A percentile compares a stretch with the other conserved stretches of the same genome.
Evolutionary conservation across 1,140 invertebrate species (phyloP).

Genomic region (Drosophila asahinai): DNA sequence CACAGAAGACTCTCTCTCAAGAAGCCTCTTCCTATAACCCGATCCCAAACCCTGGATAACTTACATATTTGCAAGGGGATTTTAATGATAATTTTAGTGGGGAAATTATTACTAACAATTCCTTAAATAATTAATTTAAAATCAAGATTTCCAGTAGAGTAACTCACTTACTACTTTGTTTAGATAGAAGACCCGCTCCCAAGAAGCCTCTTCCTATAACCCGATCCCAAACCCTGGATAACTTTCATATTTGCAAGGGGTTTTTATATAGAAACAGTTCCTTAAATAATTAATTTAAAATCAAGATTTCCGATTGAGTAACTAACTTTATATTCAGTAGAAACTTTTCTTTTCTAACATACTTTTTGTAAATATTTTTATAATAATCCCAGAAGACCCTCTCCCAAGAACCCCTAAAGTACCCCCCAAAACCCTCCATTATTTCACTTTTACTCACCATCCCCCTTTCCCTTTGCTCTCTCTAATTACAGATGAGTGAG

Average conservation of each 20-base stretch:
- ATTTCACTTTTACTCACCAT: conserved; percentile 4
- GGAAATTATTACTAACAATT: too few species aligned
- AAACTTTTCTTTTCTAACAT: background rate
- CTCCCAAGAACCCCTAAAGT: background rate
- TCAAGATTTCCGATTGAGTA: too few species aligned
- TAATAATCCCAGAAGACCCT: background rate
- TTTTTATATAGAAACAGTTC: background rate
- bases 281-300: background rate
- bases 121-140: background rate
- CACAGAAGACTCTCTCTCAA: too few species aligned
- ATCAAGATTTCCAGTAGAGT: background rate
- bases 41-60: background rate
- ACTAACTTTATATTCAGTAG: background rate
- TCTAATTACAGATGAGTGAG: conserved; percentile 69
- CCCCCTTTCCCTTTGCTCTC: conserved; percentile 6
- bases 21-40: too few species aligned
- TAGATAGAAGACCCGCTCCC: too few species aligned
- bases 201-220: too few species aligned
- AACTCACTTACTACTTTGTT: too few species aligned
- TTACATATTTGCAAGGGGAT: background rate
- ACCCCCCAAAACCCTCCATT: background rate
- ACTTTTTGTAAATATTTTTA: too few species aligned
- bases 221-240: background rate
- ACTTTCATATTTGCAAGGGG: background rate
- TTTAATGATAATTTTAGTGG: background rate